Evolutionary conservation across 2,113 vertebrate genomes (phyloP), one percentile per base, ranked within the genome.

Genomic region (Acrocephalus kingi): DNA sequence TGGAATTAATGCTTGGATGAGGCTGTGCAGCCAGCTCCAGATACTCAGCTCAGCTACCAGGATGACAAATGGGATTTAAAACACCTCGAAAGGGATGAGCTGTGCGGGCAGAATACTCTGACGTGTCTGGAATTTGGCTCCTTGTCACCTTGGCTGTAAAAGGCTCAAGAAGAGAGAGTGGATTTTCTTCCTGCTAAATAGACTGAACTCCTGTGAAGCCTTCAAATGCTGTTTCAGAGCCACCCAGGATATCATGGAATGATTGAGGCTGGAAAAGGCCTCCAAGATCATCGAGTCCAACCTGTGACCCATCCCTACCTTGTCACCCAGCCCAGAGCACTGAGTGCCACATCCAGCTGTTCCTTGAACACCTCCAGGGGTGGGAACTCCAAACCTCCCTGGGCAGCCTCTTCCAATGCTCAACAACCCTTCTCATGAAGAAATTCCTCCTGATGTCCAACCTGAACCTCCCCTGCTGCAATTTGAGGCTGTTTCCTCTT

Each of bases 241-340:
- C 33, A 27, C 9, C 10, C 59, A 28, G 37, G 45, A 23, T 33
- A 37, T 51, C 45, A 28, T 3, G 19, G 68, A 58, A 80, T 31
- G 25, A 13, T 0, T 15, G 27, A 51, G 43, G 31, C 19, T 49
- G 51, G 85, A 11, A 80, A 72, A 73, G 18, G 13, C 9, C 31
- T 35, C 58, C 58, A 72, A 6, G 43, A 22, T 2, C 0, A 22
- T 2, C 0, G 0, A 49, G 30, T 31, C 25, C 58, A 31, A 2
- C 13, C 23, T 55, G 19, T 21, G 56, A 8, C 16, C 1, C 0
- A 41, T n/a, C 6, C 28, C 15, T 39, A 69, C 3, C 17, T 21
- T 41, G 46, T 51, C 46, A 77, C 35, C 25, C 46, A 63, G 58
- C 35, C 58, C 64, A 46, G 39, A 23, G 55, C 64, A 6, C n/a